phyloP scores from a whole-genome alignment of 2,888 invertebrate species.

The Ceraclea dissimilis region DNA sequence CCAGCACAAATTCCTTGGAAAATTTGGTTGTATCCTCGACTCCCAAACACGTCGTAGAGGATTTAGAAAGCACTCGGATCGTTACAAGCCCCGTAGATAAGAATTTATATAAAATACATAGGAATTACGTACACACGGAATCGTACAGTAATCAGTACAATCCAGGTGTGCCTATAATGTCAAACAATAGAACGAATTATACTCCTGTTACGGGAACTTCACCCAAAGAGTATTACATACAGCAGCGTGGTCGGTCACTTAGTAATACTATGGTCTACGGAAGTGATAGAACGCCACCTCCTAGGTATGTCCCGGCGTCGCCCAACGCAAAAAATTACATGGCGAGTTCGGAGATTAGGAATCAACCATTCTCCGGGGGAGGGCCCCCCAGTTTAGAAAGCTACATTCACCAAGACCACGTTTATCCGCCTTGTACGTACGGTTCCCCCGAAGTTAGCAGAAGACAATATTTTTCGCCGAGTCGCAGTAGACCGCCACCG shows the following conservation, averaged over 20 bases:
- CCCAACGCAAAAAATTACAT: slow-evolving; percentile 21
- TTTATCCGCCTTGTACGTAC: slow-evolving; percentile 8
- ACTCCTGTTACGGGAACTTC: slow-evolving; percentile 7
- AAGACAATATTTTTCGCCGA: slow-evolving; percentile 22
- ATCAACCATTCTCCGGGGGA: slow-evolving; percentile 22
- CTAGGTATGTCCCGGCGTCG: slow-evolving; percentile 16
- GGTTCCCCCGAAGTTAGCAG: slow-evolving; percentile 23
- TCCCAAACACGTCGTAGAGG: slow-evolving; percentile 8
- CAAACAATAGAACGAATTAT: slow-evolving; percentile 1
- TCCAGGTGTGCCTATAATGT: not conserved
- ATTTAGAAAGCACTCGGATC: slow-evolving; percentile 3
- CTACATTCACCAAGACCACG: slow-evolving; percentile 13
- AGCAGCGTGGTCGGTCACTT: slow-evolving; percentile 19
- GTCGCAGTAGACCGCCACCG: slow-evolving; percentile 6
- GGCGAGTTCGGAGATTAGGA: slow-evolving; percentile 19
- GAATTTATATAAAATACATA: slow-evolving; percentile 7
- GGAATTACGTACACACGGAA: slow-evolving; percentile 5
- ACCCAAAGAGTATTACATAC: slow-evolving; percentile 16
- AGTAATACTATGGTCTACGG: slow-evolving; percentile 21
- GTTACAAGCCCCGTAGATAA: slow-evolving; percentile 8
- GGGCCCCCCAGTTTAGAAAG: slow-evolving; percentile 20
- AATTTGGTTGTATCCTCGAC: slow-evolving; percentile 4
- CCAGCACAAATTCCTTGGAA: slow-evolving; percentile 11
- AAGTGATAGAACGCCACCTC: slow-evolving; percentile 9
- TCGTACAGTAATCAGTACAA: slow-evolving; percentile 1